Conservation (phyloP, 2,888 invertebrate genomes). For the Sussaba pulchella region DNA sequence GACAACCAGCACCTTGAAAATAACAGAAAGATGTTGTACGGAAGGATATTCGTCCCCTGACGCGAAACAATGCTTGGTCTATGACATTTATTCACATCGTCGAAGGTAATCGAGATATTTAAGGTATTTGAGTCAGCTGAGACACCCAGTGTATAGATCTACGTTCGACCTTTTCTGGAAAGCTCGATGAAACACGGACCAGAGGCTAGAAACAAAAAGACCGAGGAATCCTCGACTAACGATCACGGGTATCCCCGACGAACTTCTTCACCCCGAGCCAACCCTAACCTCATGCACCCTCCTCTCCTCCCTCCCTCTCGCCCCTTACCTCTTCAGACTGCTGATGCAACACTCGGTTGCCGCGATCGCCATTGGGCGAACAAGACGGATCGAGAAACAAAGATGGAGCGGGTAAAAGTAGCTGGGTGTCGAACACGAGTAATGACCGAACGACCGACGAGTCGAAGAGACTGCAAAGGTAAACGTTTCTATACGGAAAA, state of each 20-base stretch:
- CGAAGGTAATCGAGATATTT: no score
- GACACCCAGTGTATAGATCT: neutral
- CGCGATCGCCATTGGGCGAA: slow-evolving; percentile 44
- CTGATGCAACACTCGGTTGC: slow-evolving; percentile 66
- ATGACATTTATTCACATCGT: no score
- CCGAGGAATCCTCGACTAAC: slow-evolving; percentile 30
- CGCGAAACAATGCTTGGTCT: no score
- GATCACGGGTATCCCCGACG: slow-evolving; percentile 33
- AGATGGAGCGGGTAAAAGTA: slow-evolving; percentile 54
- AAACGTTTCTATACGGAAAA: neutral
- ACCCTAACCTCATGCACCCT: slow-evolving; percentile 15
- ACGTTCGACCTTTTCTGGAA: slow-evolving; percentile 24
- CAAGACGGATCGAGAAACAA: slow-evolving; percentile 48
- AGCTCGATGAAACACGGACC: slow-evolving; percentile 52
- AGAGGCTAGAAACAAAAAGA: slow-evolving; percentile 62
- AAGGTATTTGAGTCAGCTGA: neutral
- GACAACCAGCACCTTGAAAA: no score
- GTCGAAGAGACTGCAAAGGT: slow-evolving; percentile 30
- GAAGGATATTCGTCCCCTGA: no score
- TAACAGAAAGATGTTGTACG: no score
- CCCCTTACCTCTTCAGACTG: no score
- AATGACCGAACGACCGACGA: slow-evolving; percentile 37
- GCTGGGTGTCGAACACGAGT: slow-evolving; percentile 60
- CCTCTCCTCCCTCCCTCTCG: no score
- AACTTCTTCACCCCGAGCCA: slow-evolving; percentile 35